These are phyloP conservation scores for Brachyhypopomus gauderio DNA, from an alignment of 2,113 vertebrate species.

Conservation along the genomic window DNA sequence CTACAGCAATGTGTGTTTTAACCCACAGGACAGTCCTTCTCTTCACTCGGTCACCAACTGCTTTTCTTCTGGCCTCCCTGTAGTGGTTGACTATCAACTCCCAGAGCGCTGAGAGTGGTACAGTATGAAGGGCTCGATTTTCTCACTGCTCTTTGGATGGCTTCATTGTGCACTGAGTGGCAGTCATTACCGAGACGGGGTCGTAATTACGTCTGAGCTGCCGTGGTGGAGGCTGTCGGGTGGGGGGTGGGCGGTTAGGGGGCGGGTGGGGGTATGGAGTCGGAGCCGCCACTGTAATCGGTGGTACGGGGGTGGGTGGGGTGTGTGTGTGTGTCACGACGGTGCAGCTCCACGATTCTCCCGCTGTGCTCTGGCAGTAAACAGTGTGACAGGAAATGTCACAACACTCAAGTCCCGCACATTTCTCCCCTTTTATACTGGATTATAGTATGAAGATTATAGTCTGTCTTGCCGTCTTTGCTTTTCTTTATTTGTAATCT, in stretches of 20 bases:
- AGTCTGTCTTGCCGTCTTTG: neutral
- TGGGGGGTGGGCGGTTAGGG: neutral
- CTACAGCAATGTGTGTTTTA: neutral
- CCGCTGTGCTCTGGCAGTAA: conserved; percentile 12
- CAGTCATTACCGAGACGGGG: conserved; percentile 32
- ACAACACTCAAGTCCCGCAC: conserved; percentile 1
- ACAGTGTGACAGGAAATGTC: conserved; percentile 24
- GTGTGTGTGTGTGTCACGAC: neutral
- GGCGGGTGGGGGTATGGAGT: too few species aligned
- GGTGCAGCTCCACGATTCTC: neutral
- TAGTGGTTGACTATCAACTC: conserved; percentile 1
- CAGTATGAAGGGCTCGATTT: conserved; percentile 18
- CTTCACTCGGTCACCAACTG: neutral
- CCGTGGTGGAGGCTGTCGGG: neutral
- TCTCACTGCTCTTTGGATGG: conserved; percentile 2
- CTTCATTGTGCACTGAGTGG: conserved; percentile 14
- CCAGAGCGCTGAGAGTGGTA: neutral
- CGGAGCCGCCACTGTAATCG: conserved; percentile 11
- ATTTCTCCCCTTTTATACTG: neutral
- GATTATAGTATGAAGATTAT: neutral
- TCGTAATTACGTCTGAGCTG: conserved; percentile 19
- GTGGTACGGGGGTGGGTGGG: too few species aligned
- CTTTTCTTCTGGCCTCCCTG: neutral
- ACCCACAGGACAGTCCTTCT: neutral
- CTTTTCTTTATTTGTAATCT: conserved; percentile 8